phyloP scores from a whole-genome alignment of 1,140 invertebrate genomes.

The Platorchestia sp. region DNA sequence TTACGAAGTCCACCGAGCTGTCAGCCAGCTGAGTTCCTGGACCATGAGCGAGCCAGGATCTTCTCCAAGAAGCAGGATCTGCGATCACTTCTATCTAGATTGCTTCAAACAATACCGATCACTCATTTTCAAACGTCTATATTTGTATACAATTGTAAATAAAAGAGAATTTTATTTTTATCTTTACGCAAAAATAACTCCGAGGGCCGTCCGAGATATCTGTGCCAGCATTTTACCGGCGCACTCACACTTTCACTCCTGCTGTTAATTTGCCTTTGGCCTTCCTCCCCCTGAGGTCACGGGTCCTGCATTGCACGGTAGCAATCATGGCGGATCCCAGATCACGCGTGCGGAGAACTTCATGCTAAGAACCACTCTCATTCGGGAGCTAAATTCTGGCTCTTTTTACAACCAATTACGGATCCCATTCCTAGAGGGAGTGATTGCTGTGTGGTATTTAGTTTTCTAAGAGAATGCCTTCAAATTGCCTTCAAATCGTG shows the following conservation, averaged over 20 bases:
- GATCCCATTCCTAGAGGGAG: not conserved
- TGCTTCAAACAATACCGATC: not conserved
- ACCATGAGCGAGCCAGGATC: not conserved
- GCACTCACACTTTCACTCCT: not conserved
- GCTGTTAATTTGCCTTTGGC: not conserved
- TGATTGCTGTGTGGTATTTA: not conserved
- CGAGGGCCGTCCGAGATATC: not conserved
- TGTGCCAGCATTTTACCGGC: not conserved
- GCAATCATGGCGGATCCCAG: not conserved
- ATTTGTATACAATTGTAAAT: not conserved
- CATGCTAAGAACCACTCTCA: not conserved
- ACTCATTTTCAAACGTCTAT: not conserved
- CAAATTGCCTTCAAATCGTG: not conserved
- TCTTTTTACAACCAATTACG: not conserved
- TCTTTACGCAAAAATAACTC: not conserved
- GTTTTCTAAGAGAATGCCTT: no score
- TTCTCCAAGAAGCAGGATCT: not conserved
- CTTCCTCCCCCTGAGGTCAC: not conserved
- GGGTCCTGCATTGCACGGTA: no score
- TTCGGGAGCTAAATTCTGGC: not conserved
- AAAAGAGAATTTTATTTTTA: not conserved
- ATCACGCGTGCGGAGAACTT: not conserved
- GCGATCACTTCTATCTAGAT: not conserved
- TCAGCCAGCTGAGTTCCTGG: not conserved
- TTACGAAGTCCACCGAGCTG: not conserved